These are phyloP conservation scores for Indicator indicator DNA, from an alignment of 2,113 vertebrate species.

Conservation along the genomic window DNA sequence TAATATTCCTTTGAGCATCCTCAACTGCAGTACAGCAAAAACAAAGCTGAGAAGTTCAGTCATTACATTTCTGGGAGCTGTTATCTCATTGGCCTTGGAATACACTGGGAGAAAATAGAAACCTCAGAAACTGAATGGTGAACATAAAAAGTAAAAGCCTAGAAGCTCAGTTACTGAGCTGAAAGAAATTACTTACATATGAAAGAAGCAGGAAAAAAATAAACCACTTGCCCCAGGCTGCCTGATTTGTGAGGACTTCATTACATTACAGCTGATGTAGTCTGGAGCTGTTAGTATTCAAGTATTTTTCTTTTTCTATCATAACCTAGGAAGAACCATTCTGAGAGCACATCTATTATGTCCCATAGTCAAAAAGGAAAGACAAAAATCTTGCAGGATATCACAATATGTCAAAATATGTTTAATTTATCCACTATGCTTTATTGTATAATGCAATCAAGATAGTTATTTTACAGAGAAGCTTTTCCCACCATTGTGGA, in stretches of 20 bases:
- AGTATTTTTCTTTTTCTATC: neutral
- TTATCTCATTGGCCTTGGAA: slow-evolving; percentile 26
- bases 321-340: neutral
- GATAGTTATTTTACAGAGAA: neutral
- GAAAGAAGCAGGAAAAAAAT: slow-evolving; percentile 46
- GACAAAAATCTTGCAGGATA: neutral
- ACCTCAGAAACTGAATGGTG: slow-evolving; percentile 9
- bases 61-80: slow-evolving; percentile 30
- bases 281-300: neutral
- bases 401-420: neutral
- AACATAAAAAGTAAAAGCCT: slow-evolving; percentile 31
- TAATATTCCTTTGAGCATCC: slow-evolving; percentile 52
- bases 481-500: neutral
- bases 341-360: neutral
- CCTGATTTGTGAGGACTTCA: neutral
- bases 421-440: neutral
- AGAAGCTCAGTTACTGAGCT: slow-evolving; percentile 38
- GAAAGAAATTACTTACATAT: slow-evolving; percentile 41
- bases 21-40: slow-evolving; percentile 26
- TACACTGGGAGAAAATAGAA: slow-evolving; percentile 34
- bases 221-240: neutral
- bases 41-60: slow-evolving; percentile 16
- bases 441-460: neutral
- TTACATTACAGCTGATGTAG: slow-evolving; percentile 3
- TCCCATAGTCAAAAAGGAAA: neutral